These are phyloP conservation scores for Ateles fusciceps DNA, from an alignment of 2,797 vertebrate species.

Conservation along the genomic window DNA sequence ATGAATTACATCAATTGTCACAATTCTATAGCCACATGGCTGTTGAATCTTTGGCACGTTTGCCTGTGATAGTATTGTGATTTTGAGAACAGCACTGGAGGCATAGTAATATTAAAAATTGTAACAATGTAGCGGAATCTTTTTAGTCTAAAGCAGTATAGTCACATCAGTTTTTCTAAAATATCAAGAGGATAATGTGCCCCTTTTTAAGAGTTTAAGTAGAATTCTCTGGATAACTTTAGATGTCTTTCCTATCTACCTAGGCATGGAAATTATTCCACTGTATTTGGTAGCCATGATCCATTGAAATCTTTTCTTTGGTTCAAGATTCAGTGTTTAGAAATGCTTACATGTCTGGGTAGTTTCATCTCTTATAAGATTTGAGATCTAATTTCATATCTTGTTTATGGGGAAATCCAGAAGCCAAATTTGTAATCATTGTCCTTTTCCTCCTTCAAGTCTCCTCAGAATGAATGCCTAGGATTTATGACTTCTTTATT, in stretches of 20 bases:
- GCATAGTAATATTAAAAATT: background rate
- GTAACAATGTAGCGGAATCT: background rate
- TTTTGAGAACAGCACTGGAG: background rate
- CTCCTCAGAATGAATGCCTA: constrained; percentile 53
- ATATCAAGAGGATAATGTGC: background rate
- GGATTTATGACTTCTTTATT: constrained; percentile 58
- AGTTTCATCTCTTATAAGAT: constrained; percentile 44
- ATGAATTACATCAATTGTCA: background rate
- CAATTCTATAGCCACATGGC: background rate
- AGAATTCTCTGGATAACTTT: background rate
- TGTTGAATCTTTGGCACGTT: background rate
- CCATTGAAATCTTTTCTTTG: constrained; percentile 36
- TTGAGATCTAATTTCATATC: constrained; percentile 50
- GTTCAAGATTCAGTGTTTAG: constrained; percentile 16
- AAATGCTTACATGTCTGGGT: constrained; percentile 46
- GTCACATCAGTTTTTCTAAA: constrained; percentile 7
- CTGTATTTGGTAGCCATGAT: constrained; percentile 39
- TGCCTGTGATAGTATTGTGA: background rate
- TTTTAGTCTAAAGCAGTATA: background rate
- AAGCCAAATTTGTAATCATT: constrained; percentile 48
- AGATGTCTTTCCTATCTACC: background rate
- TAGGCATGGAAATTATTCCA: background rate
- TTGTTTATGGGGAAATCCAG: constrained; percentile 50
- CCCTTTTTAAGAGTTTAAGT: background rate
- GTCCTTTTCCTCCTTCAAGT: constrained; percentile 28